Base-by-base conservation (phyloP, 30 jellyfish, hydroid and myxozoan species). In the Turritopsis rubra region DNA sequence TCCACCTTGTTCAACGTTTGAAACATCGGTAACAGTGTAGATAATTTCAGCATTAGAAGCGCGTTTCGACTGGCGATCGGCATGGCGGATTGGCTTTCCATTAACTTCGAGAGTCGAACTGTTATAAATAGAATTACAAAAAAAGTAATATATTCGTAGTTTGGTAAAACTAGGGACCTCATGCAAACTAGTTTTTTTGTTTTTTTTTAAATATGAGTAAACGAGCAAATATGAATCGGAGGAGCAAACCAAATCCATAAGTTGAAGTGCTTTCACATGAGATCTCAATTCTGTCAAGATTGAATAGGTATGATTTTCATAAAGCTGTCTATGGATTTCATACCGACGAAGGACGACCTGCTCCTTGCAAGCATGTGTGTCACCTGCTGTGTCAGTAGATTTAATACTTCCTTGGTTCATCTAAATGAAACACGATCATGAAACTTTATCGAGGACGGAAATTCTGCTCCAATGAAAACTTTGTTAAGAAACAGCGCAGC, bases 1-100 rank as follows among this genome's bases (percentile, higher is more conserved):
- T 66, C 65, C 89, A 16, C 98, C 98, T 85, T 92, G 98, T 72
- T 92, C 98, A 19, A 85, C 95, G 66, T 88, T 90, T 74, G 87
- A 66, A 53, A 82, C 88, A 82, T 82, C 88, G 7, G 88, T 82
- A 19, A 82, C 88, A 18, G 88, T 82, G 73, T 82, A 82, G 30
- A 82, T 65, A 20, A 82, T 31, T 29, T 82, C 86, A 16, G 87
- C 24, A 82, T 71, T 52, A 52, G 70, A 68, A 1, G 26, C 76
- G 18, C 84, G 18, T 76, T 41, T 41, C 60, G 9, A 41, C 13
- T 41, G 60, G 60, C 60, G 5, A 41, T 41, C 60, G 5, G 9
- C 60, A 41, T 13, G 13, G 13, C 13, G 5, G 60, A 5, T 41
- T 41, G 60, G 9, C 13, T 41, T 41, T 5, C 5, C 60, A 41